phyloP scores from a whole-genome alignment of 2,888 invertebrate species.

The Seladonia tumulorum region DNA sequence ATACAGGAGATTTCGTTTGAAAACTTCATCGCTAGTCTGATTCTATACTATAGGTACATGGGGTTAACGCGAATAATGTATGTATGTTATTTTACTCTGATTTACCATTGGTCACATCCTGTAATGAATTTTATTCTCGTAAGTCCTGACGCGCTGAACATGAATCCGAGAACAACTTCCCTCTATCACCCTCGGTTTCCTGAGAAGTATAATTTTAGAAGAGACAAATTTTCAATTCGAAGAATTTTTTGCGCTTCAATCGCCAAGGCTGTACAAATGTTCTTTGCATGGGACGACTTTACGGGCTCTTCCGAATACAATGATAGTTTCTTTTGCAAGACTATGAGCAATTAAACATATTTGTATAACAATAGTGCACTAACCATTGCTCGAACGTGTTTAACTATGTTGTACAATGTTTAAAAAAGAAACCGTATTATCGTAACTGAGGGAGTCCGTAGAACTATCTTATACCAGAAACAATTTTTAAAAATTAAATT shows the following conservation, averaged over 20 bases:
- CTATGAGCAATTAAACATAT: no score
- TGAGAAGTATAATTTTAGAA: not conserved
- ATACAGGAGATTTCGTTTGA: not conserved
- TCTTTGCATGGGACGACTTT: not conserved
- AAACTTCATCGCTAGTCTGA: not conserved
- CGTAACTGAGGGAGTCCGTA: no score
- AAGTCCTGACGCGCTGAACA: not conserved
- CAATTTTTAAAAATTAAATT: not conserved
- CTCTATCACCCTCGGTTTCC: not conserved
- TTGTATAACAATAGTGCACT: no score
- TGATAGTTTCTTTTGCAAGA: no score
- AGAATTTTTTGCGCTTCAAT: no score
- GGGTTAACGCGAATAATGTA: not conserved
- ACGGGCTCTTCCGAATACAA: no score
- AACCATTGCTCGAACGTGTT: no score
- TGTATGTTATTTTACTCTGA: not conserved
- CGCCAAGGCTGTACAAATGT: not conserved
- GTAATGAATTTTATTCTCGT: not conserved
- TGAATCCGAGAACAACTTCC: not conserved
- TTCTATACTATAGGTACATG: not conserved
- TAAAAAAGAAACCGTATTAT: no score
- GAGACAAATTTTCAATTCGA: not conserved
- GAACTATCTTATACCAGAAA: not conserved
- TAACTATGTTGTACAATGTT: no score
- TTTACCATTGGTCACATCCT: not conserved